A percentile compares a stretch with the other conserved stretches of the same genome.
These are phyloP conservation scores for Akabosia matsudoensis DNA, from an alignment of 1,140 invertebrate genomes.

Conservation along the genomic window DNA sequence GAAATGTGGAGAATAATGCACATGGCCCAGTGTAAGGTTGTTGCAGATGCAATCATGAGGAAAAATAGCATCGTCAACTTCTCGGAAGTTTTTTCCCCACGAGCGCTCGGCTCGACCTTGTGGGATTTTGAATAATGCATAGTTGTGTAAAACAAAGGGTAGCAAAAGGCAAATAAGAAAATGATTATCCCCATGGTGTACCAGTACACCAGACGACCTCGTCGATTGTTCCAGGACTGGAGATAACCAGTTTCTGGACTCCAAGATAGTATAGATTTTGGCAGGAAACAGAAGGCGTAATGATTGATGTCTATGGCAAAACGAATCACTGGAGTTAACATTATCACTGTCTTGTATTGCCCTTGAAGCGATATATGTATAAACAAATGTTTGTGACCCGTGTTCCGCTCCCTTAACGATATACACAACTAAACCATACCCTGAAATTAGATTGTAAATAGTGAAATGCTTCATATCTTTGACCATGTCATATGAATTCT, in stretches of 20 bases:
- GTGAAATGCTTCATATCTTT: no score
- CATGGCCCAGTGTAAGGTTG: background rate
- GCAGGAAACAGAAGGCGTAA: background rate
- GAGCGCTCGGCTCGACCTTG: background rate
- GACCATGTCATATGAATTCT: no score
- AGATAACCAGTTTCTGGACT: background rate
- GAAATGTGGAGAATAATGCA: background rate
- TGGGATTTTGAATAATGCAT: no score
- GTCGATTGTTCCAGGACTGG: background rate
- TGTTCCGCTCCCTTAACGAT: no score
- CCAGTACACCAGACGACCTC: background rate
- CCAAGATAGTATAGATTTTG: background rate
- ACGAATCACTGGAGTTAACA: background rate
- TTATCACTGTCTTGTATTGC: background rate
- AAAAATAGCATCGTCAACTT: background rate
- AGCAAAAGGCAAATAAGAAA: background rate
- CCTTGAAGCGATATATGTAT: background rate
- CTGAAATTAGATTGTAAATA: no score
- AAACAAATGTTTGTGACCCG: no score
- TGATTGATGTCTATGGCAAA: background rate
- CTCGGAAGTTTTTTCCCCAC: background rate
- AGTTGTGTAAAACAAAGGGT: background rate
- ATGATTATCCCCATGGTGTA: background rate
- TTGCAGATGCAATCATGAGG: background rate
- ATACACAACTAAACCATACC: no score